Conservation (phyloP, 2,113 vertebrate species). For the Syngnathus floridae region DNA sequence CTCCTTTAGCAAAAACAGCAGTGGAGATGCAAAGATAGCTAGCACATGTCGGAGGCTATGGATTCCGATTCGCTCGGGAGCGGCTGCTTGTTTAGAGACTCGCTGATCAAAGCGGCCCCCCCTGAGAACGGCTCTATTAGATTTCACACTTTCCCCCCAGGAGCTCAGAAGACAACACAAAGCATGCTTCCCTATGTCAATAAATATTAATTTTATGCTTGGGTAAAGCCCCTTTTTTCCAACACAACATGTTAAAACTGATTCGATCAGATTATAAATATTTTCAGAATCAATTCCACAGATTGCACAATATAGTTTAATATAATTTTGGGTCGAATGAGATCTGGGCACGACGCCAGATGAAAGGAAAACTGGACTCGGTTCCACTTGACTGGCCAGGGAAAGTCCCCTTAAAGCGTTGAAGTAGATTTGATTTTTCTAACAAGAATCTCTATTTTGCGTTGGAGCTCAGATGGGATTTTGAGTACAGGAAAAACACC, state of each 20-base stretch:
- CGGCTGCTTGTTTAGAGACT: slow-evolving; percentile 69
- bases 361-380: slow-evolving; percentile 86
- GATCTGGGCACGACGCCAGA: slow-evolving; percentile 94
- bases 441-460: slow-evolving; percentile 82
- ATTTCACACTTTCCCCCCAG: slow-evolving; percentile 69
- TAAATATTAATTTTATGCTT: slow-evolving; percentile 62
- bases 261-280: slow-evolving; percentile 13
- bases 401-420: slow-evolving; percentile 86
- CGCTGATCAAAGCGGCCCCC: slow-evolving; percentile 70
- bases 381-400: slow-evolving; percentile 83
- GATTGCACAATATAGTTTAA: too few species aligned
- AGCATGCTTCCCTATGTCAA: slow-evolving; percentile 68
- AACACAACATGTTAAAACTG: slow-evolving; percentile 35
- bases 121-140: slow-evolving; percentile 73
- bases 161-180: slow-evolving; percentile 62
- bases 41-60: slow-evolving; percentile 66
- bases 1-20: slow-evolving; percentile 69
- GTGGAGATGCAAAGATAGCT: slow-evolving; percentile 72
- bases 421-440: slow-evolving; percentile 91
- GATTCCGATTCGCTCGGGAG: slow-evolving; percentile 65
- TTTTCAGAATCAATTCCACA: slow-evolving; percentile 7
- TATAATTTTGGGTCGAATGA: slow-evolving; percentile 88
- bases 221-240: slow-evolving; percentile 53
- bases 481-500: slow-evolving; percentile 8
- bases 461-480: slow-evolving; percentile 71